Percentiles rank a stretch among this genome's conserved stretches.
phyloP scores from a whole-genome alignment of 2,888 invertebrate genomes.

The Drosophila heteroneura region DNA sequence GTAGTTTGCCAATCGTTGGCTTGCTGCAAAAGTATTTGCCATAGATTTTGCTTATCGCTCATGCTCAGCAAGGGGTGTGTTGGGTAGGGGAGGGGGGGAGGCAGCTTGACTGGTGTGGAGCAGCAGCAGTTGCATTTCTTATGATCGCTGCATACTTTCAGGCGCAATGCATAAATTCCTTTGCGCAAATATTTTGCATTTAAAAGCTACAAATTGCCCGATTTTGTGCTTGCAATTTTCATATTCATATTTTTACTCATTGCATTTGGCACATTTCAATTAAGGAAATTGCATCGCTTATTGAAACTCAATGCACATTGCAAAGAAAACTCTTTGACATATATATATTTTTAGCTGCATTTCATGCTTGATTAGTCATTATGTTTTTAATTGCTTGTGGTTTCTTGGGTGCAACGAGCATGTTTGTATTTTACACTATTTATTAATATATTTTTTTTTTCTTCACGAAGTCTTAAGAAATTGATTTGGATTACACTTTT shows the following conservation, averaged over 20 bases:
- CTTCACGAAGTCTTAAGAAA: background rate
- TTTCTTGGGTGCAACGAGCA: background rate
- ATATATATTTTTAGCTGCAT: background rate
- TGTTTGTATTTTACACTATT: background rate
- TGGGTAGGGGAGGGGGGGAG: no score
- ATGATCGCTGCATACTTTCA: conserved; percentile 73
- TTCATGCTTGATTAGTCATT: conserved; percentile 16
- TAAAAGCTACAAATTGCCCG: conserved; percentile 15
- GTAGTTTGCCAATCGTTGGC: conserved; percentile 61
- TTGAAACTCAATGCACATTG: conserved; percentile 14
- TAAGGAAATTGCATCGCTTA: conserved; percentile 57
- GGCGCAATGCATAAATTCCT: conserved; percentile 51
- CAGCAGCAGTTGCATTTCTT: conserved; percentile 47
- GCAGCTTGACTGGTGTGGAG: background rate
- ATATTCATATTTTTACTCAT: conserved; percentile 58
- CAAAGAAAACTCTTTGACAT: conserved; percentile 2
- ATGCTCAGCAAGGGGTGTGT: conserved; percentile 25
- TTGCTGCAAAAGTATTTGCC: conserved; percentile 54
- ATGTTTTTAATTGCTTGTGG: conserved; percentile 15
- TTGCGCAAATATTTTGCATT: conserved; percentile 33
- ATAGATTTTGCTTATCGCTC: conserved; percentile 70
- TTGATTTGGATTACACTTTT: background rate
- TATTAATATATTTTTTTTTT: background rate
- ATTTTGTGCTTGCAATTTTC: conserved; percentile 28
- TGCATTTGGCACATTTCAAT: conserved; percentile 69